Conservation (phyloP, 2,113 vertebrate genomes). For the Variabilichromis moorii region DNA sequence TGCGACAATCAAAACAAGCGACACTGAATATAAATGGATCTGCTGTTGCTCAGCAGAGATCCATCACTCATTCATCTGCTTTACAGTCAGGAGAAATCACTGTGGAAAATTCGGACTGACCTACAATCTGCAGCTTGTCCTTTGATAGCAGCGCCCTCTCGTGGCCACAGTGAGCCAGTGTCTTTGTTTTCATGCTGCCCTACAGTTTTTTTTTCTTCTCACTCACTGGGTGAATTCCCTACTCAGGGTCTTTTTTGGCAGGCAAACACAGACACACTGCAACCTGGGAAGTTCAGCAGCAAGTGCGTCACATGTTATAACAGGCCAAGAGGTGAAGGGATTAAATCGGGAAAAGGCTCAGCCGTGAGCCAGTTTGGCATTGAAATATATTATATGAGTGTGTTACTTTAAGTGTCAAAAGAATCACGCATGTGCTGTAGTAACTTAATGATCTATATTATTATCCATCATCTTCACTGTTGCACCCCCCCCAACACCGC, state of each 20-base stretch:
- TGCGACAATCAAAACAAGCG: neutral
- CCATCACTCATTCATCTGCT: neutral
- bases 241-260: constrained; percentile 44
- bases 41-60: neutral
- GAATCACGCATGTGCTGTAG: neutral
- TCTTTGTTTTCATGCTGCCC: constrained; percentile 50
- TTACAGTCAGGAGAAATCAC: neutral
- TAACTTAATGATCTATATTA: neutral
- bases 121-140: constrained; percentile 9
- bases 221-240: constrained; percentile 35
- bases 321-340: constrained; percentile 7
- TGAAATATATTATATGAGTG: neutral
- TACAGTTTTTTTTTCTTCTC: constrained; percentile 1
- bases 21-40: neutral
- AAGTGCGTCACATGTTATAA: constrained; percentile 36
- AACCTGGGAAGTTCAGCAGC: constrained; percentile 33
- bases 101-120: neutral
- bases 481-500: neutral
- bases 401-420: neutral
- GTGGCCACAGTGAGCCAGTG: constrained; percentile 12
- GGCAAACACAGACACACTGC: constrained; percentile 32
- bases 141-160: constrained; percentile 37
- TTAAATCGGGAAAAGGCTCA: neutral
- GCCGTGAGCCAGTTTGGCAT: neutral
- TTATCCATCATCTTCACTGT: neutral